These are phyloP conservation scores for Ptilonorhynchus violaceus DNA, from an alignment of 2,113 vertebrate genomes.

Conservation along the genomic window DNA sequence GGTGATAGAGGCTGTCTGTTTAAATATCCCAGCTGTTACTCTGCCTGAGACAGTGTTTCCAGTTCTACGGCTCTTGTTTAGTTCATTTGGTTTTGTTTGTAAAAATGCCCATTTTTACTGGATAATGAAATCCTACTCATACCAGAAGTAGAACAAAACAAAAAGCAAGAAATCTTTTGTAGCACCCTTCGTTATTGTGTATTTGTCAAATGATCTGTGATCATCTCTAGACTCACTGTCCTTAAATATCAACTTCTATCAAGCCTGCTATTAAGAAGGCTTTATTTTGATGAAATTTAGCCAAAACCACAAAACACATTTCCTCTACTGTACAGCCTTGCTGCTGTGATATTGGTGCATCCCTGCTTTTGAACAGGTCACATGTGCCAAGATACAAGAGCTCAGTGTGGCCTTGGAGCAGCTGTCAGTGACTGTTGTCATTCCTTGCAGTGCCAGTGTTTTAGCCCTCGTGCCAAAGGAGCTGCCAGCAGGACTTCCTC, in stretches of 20 bases:
- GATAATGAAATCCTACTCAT: background rate
- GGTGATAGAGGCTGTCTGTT: background rate
- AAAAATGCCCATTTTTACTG: background rate
- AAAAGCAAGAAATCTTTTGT: background rate
- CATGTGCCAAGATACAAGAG: rapidly evolving
- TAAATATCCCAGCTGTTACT: background rate
- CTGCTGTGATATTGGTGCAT: background rate
- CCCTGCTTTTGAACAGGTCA: background rate
- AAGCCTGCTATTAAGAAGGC: background rate
- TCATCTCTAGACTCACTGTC: background rate
- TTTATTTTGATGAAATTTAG: background rate
- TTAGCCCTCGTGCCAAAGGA: background rate
- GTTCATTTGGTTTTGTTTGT: background rate
- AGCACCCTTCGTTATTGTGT: rapidly evolving
- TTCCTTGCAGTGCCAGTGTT: background rate
- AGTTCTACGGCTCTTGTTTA: background rate
- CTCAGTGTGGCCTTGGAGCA: background rate
- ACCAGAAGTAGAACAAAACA: background rate
- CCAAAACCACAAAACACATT: background rate
- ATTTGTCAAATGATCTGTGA: background rate
- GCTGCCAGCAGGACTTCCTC: background rate
- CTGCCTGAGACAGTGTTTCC: background rate
- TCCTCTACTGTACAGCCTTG: background rate
- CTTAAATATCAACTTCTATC: background rate
- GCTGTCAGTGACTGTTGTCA: background rate